Conservation (phyloP, 2,113 vertebrate genomes). For the Nerophis ophidion region DNA sequence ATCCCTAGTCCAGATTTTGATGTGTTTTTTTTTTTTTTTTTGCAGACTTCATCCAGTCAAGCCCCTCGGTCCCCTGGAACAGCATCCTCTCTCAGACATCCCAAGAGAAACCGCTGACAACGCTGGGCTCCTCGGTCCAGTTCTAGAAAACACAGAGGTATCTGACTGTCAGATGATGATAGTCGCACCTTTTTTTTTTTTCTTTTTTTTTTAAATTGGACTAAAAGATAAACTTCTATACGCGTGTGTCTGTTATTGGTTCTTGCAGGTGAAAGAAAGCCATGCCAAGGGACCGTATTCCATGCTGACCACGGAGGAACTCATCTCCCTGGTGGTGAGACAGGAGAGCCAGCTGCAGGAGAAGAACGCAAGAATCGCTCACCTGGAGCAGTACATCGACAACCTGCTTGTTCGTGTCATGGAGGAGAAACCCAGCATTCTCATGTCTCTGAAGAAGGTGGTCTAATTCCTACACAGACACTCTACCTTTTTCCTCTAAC, state of each 20-base stretch:
- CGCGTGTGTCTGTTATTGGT: neutral
- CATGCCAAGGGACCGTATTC: slow-evolving; percentile 75
- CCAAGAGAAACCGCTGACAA: slow-evolving; percentile 51
- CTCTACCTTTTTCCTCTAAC: too few species aligned
- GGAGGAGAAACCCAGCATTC: slow-evolving; percentile 86
- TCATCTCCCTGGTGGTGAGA: slow-evolving; percentile 82
- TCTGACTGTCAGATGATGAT: neutral
- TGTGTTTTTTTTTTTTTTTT: neutral
- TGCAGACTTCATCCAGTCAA: slow-evolving; percentile 88
- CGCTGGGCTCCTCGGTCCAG: slow-evolving; percentile 2
- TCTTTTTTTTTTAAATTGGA: too few species aligned
- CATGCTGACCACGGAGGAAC: slow-evolving; percentile 84
- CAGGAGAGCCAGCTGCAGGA: slow-evolving; percentile 80
- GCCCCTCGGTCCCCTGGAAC: slow-evolving; percentile 77
- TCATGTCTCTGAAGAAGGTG: slow-evolving; percentile 68
- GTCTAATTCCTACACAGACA: slow-evolving; percentile 1
- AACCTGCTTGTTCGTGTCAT: slow-evolving; percentile 88
- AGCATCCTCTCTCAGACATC: slow-evolving; percentile 47
- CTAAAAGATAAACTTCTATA: neutral
- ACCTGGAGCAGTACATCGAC: slow-evolving; percentile 92
- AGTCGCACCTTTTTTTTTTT: too few species aligned
- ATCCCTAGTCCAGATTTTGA: too few species aligned
- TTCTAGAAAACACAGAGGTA: slow-evolving; percentile 54
- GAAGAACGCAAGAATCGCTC: slow-evolving; percentile 77
- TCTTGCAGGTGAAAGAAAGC: slow-evolving; percentile 37